Evolutionary conservation across 2,113 vertebrate genomes (phyloP).

Genomic region (Thamnaconus septentrionalis): DNA sequence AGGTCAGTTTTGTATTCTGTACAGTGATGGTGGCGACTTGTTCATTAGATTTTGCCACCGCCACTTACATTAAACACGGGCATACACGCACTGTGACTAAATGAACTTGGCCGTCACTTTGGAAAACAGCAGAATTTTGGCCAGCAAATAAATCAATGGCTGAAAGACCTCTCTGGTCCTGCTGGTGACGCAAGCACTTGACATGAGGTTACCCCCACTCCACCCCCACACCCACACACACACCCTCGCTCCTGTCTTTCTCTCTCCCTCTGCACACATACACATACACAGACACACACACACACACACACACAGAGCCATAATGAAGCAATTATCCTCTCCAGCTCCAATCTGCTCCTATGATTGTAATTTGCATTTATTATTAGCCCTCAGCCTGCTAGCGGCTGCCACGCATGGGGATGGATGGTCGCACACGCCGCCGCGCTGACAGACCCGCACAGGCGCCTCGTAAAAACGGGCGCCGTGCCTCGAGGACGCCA

Average conservation of each 20-base stretch:
- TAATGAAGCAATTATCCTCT: conserved; percentile 76
- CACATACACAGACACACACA: conserved; percentile 12
- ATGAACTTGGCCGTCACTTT: conserved; percentile 24
- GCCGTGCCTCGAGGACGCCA: conserved; percentile 29
- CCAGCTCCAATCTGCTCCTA: conserved; percentile 56
- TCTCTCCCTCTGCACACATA: conserved; percentile 3
- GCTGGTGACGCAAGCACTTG: conserved; percentile 39
- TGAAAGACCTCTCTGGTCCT: conserved; percentile 23
- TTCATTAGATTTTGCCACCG: not conserved
- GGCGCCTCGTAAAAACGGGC: conserved; percentile 51
- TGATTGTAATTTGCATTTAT: conserved; percentile 76
- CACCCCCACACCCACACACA: not conserved
- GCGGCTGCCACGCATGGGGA: conserved; percentile 45
- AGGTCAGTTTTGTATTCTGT: not conserved
- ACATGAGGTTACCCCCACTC: conserved; percentile 4
- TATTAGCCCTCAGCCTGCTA: conserved; percentile 60
- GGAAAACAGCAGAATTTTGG: conserved; percentile 33
- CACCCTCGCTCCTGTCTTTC: not conserved
- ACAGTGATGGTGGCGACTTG: not conserved
- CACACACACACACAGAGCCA: conserved; percentile 37
- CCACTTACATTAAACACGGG: conserved; percentile 8
- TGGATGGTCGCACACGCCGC: conserved; percentile 44
- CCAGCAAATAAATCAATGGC: conserved; percentile 51
- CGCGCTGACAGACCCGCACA: conserved; percentile 56
- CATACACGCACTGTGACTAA: conserved; percentile 43